A percentile compares a stretch with the other conserved stretches of the same genome.
Conservation (phyloP, 2,888 invertebrate genomes). For the Apodemia hepburni region DNA sequence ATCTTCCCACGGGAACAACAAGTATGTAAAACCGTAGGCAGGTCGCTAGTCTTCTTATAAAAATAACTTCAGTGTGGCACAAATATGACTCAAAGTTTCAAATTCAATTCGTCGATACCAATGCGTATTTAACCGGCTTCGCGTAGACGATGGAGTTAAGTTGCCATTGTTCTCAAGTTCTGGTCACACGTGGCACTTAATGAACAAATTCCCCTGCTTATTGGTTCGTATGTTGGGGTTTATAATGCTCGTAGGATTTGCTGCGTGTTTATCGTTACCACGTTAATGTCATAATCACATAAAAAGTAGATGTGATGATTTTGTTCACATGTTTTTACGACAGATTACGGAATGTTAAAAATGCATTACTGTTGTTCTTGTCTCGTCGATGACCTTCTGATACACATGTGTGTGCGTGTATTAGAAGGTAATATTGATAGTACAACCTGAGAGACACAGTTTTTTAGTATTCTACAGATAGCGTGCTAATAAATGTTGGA, state of each 20-base stretch:
- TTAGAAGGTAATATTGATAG: not conserved
- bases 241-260: not conserved
- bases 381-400: too few species aligned
- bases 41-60: too few species aligned
- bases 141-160: not conserved
- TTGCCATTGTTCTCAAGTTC: not conserved
- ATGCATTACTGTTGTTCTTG: not conserved
- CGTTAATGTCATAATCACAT: not conserved
- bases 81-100: not conserved
- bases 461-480: too few species aligned
- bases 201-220: slow-evolving; percentile 61
- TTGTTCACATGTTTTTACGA: not conserved
- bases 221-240: slow-evolving; percentile 32
- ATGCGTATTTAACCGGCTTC: not conserved
- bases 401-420: too few species aligned
- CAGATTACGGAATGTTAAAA: not conserved
- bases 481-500: too few species aligned
- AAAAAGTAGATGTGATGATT: not conserved
- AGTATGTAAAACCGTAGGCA: too few species aligned
- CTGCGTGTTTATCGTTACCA: not conserved
- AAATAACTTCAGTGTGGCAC: too few species aligned
- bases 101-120: not conserved
- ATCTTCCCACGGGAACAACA: too few species aligned
- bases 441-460: too few species aligned
- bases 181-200: slow-evolving; percentile 65